Percentiles rank a stretch among this genome's conserved stretches.
phyloP scores from a whole-genome alignment of 2,113 vertebrate species.

The Vireo altiloquus region DNA sequence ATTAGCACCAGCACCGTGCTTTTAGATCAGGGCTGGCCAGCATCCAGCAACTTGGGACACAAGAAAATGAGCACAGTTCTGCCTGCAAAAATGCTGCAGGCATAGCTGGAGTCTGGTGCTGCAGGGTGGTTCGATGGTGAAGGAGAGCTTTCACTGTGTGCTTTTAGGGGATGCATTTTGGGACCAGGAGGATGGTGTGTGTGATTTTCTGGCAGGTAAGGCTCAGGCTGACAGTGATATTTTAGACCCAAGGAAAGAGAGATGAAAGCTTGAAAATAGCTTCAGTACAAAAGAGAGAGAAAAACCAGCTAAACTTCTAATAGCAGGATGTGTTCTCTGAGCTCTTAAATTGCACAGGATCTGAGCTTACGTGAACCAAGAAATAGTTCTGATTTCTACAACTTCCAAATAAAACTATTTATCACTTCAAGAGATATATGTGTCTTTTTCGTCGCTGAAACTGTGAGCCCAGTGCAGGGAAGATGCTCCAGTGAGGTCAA shows the following conservation, averaged over 20 bases:
- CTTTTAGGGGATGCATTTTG: neutral
- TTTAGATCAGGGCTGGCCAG: neutral
- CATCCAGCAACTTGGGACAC: neutral
- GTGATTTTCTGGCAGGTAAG: neutral
- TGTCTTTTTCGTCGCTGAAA: neutral
- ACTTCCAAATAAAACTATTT: neutral
- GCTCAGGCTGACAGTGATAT: neutral
- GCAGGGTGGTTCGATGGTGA: neutral
- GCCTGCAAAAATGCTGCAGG: neutral
- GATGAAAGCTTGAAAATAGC: neutral
- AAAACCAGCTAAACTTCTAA: neutral
- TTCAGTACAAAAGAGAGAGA: neutral
- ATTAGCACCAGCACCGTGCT: accelerated
- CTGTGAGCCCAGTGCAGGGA: neutral
- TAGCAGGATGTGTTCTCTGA: neutral
- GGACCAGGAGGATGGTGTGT: neutral
- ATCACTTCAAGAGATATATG: accelerated
- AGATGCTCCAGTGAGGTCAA: neutral
- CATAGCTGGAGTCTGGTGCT: neutral
- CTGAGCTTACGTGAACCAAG: neutral
- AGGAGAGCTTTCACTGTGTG: neutral
- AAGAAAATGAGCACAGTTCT: neutral
- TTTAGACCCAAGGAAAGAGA: neutral
- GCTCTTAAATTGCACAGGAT: neutral
- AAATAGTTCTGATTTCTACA: neutral